Evolutionary conservation across 2,797 vertebrate genomes (phyloP).

Genomic region (Squalus acanthias): DNA sequence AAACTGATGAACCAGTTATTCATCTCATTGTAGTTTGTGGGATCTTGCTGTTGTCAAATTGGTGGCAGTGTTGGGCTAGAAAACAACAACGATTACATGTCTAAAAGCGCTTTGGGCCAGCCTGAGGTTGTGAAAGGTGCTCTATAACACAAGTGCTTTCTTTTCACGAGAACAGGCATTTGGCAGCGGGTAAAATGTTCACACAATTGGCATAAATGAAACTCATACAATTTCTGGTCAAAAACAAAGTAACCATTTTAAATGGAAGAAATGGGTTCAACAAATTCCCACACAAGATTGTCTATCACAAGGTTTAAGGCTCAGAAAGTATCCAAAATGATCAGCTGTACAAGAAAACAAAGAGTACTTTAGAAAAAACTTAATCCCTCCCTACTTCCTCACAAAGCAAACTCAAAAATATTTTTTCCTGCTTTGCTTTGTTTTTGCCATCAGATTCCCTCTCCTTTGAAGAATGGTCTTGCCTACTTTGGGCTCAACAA

Average conservation of each 20-base stretch:
- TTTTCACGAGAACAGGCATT: background rate
- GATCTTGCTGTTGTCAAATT: background rate
- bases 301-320: background rate
- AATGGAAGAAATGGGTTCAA: background rate
- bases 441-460: background rate
- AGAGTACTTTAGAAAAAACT: background rate
- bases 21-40: no score
- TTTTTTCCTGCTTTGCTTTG: background rate
- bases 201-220: background rate
- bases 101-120: background rate
- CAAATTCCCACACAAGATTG: background rate
- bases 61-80: background rate
- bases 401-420: background rate
- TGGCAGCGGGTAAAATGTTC: background rate
- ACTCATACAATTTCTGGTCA: no score
- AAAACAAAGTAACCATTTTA: background rate
- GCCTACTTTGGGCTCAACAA: background rate
- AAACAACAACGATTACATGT: background rate
- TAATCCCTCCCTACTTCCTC: background rate
- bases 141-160: background rate
- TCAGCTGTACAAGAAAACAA: background rate
- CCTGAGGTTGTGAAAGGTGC: background rate
- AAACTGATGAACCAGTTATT: background rate
- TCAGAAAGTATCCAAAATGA: background rate
- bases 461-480: background rate